phyloP scores from a whole-genome alignment of 2,888 invertebrate species.

The Lochmaea capreae region DNA sequence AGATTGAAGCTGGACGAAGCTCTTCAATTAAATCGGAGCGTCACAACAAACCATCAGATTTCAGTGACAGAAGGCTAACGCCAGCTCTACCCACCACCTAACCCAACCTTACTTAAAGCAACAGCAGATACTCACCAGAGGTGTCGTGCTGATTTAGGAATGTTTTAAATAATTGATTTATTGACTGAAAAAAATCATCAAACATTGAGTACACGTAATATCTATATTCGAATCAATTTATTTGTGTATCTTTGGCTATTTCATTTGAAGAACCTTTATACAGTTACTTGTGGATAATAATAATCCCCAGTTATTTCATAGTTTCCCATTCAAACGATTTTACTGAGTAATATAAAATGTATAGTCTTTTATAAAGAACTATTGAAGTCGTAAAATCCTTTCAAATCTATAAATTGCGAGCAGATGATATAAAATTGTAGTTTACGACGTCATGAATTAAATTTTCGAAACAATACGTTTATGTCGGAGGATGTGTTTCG shows the following conservation, averaged over 20 bases:
- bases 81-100: too few species aligned
- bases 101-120: too few species aligned
- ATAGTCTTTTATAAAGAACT: neutral
- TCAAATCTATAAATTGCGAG: neutral
- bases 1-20: too few species aligned
- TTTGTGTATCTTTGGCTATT: neutral
- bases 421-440: neutral
- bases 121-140: too few species aligned
- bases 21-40: too few species aligned
- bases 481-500: neutral
- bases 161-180: slow-evolving; percentile 1
- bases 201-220: too few species aligned
- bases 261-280: neutral
- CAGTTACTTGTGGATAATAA: neutral
- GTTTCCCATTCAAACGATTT: neutral
- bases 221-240: too few species aligned
- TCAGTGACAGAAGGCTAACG: too few species aligned
- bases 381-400: neutral
- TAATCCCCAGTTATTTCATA: too few species aligned
- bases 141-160: neutral
- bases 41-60: too few species aligned
- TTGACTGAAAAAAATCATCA: neutral
- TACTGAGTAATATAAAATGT: neutral
- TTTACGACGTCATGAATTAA: neutral
- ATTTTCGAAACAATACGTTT: neutral